Conservation (phyloP, 2,888 invertebrate genomes). For the Orthonevra nobilis region DNA sequence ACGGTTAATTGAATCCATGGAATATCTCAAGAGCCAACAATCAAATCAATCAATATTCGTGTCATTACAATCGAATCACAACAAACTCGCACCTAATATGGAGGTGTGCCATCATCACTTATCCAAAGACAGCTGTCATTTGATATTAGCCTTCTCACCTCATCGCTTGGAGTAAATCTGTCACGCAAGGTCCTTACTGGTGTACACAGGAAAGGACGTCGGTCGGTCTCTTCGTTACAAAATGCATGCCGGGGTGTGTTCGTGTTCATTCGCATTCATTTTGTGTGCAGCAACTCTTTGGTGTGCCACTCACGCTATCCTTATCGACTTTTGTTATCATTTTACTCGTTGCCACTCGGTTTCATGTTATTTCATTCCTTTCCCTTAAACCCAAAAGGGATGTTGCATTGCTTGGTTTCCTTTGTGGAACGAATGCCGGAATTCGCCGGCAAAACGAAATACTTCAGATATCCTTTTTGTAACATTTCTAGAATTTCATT, state of each 20-base stretch:
- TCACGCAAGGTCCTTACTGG: conserved; percentile 31
- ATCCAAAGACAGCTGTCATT: background rate
- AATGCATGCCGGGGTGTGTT: no score
- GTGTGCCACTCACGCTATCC: background rate
- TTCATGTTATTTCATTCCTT: no score
- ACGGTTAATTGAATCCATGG: no score
- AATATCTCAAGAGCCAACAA: background rate
- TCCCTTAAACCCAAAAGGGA: no score
- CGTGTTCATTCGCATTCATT: no score
- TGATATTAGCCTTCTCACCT: background rate
- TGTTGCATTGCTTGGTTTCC: no score
- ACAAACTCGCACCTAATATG: conserved; percentile 2
- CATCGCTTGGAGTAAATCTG: background rate
- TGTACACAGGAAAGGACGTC: no score
- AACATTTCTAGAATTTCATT: background rate
- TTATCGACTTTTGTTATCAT: background rate
- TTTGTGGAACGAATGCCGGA: no score
- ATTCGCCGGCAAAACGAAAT: background rate
- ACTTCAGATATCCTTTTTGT: background rate
- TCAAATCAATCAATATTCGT: background rate
- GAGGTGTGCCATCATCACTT: conserved; percentile 15
- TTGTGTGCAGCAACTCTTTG: no score
- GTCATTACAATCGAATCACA: background rate
- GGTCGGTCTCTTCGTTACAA: no score
- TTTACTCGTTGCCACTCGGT: no score